A percentile compares a stretch with the other conserved stretches of the same genome.
Conservation (phyloP, 2,888 invertebrate genomes). For the Caenorhabditis sinica region DNA sequence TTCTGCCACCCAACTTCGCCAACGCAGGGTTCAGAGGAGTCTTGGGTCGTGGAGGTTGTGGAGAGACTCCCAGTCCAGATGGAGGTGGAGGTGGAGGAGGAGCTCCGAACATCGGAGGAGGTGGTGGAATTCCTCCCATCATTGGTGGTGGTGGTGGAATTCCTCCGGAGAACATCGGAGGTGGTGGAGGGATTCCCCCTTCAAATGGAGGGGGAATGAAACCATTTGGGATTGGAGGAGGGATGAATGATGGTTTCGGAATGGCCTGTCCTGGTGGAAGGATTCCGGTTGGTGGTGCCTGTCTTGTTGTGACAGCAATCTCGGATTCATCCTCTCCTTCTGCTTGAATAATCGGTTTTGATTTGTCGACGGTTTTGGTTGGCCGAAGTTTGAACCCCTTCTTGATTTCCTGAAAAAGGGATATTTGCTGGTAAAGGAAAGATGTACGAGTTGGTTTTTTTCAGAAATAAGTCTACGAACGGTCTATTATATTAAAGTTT, state of each 20-base stretch:
- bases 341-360: constrained; percentile 77
- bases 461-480: neutral
- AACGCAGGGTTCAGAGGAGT: constrained; percentile 70
- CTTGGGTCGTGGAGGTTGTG: constrained; percentile 56
- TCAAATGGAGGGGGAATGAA: constrained; percentile 45
- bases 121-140: constrained; percentile 55
- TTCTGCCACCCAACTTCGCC: constrained; percentile 74
- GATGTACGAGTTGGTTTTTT: too few relatives aligned
- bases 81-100: constrained; percentile 69
- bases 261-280: constrained; percentile 61
- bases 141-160: constrained; percentile 69
- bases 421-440: neutral
- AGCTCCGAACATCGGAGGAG: constrained; percentile 67
- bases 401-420: constrained; percentile 77
- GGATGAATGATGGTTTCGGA: constrained; percentile 50
- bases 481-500: too few relatives aligned
- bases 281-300: constrained; percentile 63
- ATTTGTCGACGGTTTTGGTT: constrained; percentile 81
- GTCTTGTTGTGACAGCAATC: constrained; percentile 60
- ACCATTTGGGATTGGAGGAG: constrained; percentile 54
- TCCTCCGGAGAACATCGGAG: constrained; percentile 58
- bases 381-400: constrained; percentile 80
- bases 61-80: constrained; percentile 28
- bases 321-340: constrained; percentile 70
- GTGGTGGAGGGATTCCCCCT: constrained; percentile 57